These are phyloP conservation scores for Maccullochella peelii DNA, from an alignment of 2,113 vertebrate genomes.

Conservation along the genomic window DNA sequence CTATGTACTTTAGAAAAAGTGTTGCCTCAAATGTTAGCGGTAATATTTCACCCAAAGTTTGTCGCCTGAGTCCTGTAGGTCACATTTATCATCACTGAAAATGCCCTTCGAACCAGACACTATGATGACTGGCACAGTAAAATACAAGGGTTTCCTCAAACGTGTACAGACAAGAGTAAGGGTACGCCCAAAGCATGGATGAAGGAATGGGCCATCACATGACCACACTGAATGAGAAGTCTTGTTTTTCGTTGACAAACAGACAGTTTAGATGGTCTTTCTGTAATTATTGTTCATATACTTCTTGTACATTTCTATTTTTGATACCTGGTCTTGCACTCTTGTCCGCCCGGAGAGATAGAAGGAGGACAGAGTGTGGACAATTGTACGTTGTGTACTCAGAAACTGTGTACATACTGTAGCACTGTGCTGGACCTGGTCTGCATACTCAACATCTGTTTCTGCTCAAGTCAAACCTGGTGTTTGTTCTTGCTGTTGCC, in stretches of 20 bases:
- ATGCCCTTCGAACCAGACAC: slow-evolving; percentile 37
- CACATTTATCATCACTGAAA: slow-evolving; percentile 56
- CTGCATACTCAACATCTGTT: slow-evolving; percentile 88
- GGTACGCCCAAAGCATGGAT: slow-evolving; percentile 40
- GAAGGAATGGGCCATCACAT: slow-evolving; percentile 32
- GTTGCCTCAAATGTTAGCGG: slow-evolving; percentile 68
- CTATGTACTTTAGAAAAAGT: slow-evolving; percentile 69
- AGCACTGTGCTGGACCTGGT: slow-evolving; percentile 88
- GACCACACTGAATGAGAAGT: slow-evolving; percentile 63
- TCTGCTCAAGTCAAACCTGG: slow-evolving; percentile 86
- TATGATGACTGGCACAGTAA: slow-evolving; percentile 26
- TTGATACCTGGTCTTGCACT: slow-evolving; percentile 81
- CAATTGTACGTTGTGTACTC: slow-evolving; percentile 71
- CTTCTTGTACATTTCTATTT: slow-evolving; percentile 86
- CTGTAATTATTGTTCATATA: slow-evolving; percentile 85
- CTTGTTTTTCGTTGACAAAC: slow-evolving; percentile 47
- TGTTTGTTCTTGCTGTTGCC: slow-evolving; percentile 95
- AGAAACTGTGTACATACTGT: slow-evolving; percentile 82
- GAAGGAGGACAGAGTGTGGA: slow-evolving; percentile 53
- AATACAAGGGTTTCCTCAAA: slow-evolving; percentile 33
- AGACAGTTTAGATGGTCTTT: slow-evolving; percentile 57
- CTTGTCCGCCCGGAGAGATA: slow-evolving; percentile 44
- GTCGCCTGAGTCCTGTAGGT: slow-evolving; percentile 61
- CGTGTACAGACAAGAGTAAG: slow-evolving; percentile 44
- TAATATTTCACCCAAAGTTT: slow-evolving; percentile 65